Base-by-base conservation (phyloP, 1,140 invertebrate genomes). In the Aricia agestis region DNA sequence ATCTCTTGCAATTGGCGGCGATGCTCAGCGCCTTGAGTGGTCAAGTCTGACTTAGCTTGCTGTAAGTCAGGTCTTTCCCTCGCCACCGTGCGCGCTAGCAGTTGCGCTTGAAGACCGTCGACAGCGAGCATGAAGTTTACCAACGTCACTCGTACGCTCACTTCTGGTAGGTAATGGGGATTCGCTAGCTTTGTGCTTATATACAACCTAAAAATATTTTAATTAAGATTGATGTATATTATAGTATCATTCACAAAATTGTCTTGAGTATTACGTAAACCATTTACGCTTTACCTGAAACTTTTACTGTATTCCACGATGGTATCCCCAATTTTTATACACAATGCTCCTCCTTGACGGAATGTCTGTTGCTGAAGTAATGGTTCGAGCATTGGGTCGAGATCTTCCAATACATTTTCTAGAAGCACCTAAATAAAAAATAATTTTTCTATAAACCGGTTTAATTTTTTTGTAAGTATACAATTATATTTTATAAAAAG, bases 161-260 rank as follows among this genome's bases (percentile, higher is more conserved):
- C 94, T 92, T 99, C 98, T 0, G 98, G 97, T 71, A 98, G 82
- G 83, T 98, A 98, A 88, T 98, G 98, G 0, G 98, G 98, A 92
- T 98, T 98, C 36, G 97, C 92, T 19, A 98, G 85, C 86, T 98
- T 98, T 0, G 98, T 98, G n/a, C 97, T 98, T 65, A 99, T 97
- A 83, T 98, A 99, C 73, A 99, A 94, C 82, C 96, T 97, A 80
- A 18, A 73, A 76, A 70, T 52, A 66, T 66, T 32, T 3, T 32
- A 3, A 32, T 2, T 32, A 32, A 32, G 32, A 32, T 3, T 3
- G 32, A 3, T 6, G 2, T 32, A 32, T 32, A 32, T 3, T 32
- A 2, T 32, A 32, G n/a, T 32, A 32, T 32, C 32, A 32, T 32
- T 32, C n/a, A n/a, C n/a, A n/a, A n/a, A n/a, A n/a, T n/a, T n/a